A percentile compares a stretch with the other conserved stretches of the same genome.
Conservation (phyloP, 2,888 invertebrate species). For the Peribatodes rhomboidaria region DNA sequence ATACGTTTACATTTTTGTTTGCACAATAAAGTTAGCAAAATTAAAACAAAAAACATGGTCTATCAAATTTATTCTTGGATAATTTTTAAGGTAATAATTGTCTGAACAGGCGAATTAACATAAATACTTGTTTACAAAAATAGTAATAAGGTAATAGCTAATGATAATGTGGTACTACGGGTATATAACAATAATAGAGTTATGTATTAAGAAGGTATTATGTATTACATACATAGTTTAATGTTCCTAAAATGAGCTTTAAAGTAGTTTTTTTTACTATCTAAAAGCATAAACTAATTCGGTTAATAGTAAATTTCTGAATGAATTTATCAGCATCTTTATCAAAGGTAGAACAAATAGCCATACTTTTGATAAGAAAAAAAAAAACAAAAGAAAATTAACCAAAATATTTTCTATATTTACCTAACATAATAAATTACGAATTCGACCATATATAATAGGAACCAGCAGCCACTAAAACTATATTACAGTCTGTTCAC, state of each 20-base stretch:
- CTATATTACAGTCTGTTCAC: slow-evolving; percentile 43
- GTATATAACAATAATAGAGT: too few species aligned
- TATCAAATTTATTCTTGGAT: slow-evolving; percentile 12
- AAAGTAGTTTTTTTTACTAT: not conserved
- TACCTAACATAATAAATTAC: slow-evolving; percentile 11
- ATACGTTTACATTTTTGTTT: too few species aligned
- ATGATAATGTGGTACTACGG: too few species aligned
- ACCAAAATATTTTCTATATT: not conserved
- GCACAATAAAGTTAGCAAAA: too few species aligned
- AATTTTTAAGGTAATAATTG: slow-evolving; percentile 1
- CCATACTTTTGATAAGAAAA: not conserved
- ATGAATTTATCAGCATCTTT: not conserved
- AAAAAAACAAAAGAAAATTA: not conserved
- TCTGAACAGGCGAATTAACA: not conserved
- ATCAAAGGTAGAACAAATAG: not conserved
- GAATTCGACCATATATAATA: slow-evolving; percentile 12
- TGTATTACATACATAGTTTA: too few species aligned
- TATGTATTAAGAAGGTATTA: too few species aligned
- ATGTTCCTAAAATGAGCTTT: not conserved
- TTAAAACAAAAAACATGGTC: not conserved
- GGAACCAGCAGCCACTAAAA: not conserved
- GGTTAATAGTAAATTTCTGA: not conserved
- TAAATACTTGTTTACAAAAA: slow-evolving; percentile 1
- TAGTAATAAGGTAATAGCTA: too few species aligned
- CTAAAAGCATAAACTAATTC: not conserved